These are phyloP conservation scores for Drosophila villosipedis DNA, from an alignment of 2,888 invertebrate genomes.

Conservation along the genomic window DNA sequence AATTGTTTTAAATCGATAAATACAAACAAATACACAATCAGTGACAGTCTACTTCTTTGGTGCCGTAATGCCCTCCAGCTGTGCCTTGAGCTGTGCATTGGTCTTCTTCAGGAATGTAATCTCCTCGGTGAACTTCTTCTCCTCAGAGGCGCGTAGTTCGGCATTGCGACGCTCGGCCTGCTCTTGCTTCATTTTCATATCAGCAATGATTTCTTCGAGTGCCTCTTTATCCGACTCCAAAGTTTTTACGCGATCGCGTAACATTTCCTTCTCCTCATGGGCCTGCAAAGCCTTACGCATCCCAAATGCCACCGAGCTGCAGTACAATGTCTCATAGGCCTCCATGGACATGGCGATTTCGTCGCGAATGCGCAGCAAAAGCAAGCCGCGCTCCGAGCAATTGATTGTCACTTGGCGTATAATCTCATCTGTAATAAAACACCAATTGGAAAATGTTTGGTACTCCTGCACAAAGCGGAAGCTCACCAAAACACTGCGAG, in stretches of 20 bases:
- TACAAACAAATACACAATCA: conserved; percentile 21
- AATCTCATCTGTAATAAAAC: conserved; percentile 88
- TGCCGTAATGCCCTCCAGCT: conserved; percentile 97
- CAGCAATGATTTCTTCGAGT: conserved; percentile 86
- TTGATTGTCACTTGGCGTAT: conserved; percentile 98
- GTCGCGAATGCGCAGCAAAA: conserved; percentile 95
- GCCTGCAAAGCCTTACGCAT: conserved; percentile 98
- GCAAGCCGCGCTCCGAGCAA: conserved; percentile 97
- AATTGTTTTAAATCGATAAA: conserved; percentile 48
- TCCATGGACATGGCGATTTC: conserved; percentile 98
- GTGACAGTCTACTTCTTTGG: conserved; percentile 91
- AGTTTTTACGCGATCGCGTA: conserved; percentile 90
- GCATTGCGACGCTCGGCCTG: conserved; percentile 92
- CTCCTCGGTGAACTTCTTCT: conserved; percentile 96
- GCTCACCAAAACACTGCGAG: conserved; percentile 94
- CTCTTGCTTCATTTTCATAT: conserved; percentile 91
- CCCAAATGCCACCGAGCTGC: conserved; percentile 98
- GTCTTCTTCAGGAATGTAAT: conserved; percentile 96
- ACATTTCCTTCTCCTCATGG: conserved; percentile 90
- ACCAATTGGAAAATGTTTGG: not conserved
- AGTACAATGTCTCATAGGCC: conserved; percentile 98
- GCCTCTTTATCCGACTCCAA: conserved; percentile 86
- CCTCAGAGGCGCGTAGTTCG: conserved; percentile 94
- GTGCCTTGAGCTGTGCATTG: conserved; percentile 96
- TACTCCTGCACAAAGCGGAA: too few relatives aligned